Conservation (phyloP, 2,113 vertebrate genomes). For the Lasiurus borealis region DNA sequence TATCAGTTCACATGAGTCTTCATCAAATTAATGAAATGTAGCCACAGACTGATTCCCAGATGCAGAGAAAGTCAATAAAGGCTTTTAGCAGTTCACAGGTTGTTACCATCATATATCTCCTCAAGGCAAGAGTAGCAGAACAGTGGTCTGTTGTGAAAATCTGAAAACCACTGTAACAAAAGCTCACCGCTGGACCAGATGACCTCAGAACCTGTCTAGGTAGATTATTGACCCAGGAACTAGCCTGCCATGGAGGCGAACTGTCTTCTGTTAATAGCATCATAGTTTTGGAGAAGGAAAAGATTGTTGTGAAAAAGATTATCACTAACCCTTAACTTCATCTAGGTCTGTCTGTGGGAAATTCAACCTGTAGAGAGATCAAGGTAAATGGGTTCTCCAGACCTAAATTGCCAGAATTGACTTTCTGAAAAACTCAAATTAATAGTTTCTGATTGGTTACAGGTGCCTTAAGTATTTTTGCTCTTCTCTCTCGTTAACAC, state of each 20-base stretch:
- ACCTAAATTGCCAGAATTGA: background rate
- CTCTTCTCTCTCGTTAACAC: constrained; percentile 68
- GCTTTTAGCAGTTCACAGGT: background rate
- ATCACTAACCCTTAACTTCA: background rate
- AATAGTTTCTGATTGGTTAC: background rate
- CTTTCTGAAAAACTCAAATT: constrained; percentile 13
- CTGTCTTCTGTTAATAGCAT: background rate
- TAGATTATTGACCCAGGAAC: background rate
- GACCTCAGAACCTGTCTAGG: background rate
- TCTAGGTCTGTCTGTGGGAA: background rate
- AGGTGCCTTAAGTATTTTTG: background rate
- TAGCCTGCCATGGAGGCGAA: background rate
- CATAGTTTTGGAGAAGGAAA: constrained; percentile 23
- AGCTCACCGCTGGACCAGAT: background rate
- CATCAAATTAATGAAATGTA: background rate
- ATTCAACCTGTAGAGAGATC: background rate
- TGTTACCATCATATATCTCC: background rate
- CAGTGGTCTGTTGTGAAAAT: background rate
- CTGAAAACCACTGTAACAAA: background rate
- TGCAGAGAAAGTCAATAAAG: background rate
- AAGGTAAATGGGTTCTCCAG: background rate
- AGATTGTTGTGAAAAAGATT: background rate
- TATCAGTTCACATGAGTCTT: background rate
- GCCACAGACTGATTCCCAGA: background rate
- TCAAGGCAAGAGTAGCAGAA: fast-evolving